Evolutionary conservation across 2,797 vertebrate genomes (phyloP).

Genomic region (Taenioides sp.): DNA sequence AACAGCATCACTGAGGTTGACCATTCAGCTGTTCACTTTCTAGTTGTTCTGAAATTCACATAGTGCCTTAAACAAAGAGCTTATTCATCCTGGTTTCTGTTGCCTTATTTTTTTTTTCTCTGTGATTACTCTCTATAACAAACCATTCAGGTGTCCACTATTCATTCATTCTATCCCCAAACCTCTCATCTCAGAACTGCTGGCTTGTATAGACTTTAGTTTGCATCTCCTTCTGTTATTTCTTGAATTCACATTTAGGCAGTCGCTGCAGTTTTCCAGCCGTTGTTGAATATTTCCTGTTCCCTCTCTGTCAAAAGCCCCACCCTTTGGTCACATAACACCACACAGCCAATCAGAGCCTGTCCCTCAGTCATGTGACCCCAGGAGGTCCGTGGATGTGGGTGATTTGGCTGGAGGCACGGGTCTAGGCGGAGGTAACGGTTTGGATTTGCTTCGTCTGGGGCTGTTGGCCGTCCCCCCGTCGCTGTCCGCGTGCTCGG

Average conservation of each 20-base stretch:
- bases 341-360: background rate
- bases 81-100: background rate
- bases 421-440: constrained; percentile 64
- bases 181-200: background rate
- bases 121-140: background rate
- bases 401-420: constrained; percentile 63
- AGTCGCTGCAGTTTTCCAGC: background rate
- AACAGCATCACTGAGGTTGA: too few relatives aligned
- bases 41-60: background rate
- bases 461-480: constrained; percentile 67
- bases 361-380: constrained; percentile 62
- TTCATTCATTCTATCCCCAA: background rate
- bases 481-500: constrained; percentile 76
- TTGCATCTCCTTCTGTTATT: background rate
- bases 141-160: background rate
- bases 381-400: constrained; percentile 63
- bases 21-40: background rate
- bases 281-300: background rate
- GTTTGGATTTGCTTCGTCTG: constrained; percentile 53
- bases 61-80: too few relatives aligned
- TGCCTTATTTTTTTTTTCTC: background rate
- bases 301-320: background rate
- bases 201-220: background rate
- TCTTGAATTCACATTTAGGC: background rate
- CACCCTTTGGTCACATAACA: background rate